Evolutionary conservation across 2,888 invertebrate genomes (phyloP).

Genomic region (Drosophila ezoana): DNA sequence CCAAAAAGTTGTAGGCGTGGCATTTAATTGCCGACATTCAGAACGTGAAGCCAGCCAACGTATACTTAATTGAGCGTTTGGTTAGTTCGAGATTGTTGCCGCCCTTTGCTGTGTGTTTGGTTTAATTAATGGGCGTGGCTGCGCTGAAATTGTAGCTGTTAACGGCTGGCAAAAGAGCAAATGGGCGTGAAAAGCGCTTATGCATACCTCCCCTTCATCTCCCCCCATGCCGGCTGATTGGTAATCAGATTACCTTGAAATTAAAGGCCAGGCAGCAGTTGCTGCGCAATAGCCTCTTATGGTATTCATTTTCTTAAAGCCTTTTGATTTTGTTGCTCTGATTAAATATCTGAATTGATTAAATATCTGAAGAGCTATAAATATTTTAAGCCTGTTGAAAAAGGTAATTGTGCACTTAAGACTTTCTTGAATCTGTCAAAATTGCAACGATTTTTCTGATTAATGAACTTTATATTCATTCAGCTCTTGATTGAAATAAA

Average conservation of each 20-base stretch:
- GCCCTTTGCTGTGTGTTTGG: slow-evolving; percentile 17
- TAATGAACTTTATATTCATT: too few species aligned
- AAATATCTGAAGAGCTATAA: too few species aligned
- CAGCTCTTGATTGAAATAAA: too few species aligned
- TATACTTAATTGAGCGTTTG: slow-evolving; percentile 60
- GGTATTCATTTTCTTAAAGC: too few species aligned
- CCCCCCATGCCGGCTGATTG: not conserved
- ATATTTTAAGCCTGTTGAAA: too few species aligned
- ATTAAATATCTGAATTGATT: too few species aligned
- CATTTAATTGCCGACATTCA: slow-evolving; percentile 62
- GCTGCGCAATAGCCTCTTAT: not conserved
- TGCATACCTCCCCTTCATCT: slow-evolving; percentile 1
- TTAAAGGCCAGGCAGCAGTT: not conserved
- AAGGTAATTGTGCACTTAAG: too few species aligned
- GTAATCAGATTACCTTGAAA: slow-evolving; percentile 19
- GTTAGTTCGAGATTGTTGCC: slow-evolving; percentile 23
- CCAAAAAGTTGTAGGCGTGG: slow-evolving; percentile 46
- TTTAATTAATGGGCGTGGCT: slow-evolving; percentile 59
- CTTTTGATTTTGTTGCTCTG: too few species aligned
- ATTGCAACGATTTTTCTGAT: too few species aligned
- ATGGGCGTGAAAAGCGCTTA: slow-evolving; percentile 36
- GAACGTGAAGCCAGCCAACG: slow-evolving; percentile 24
- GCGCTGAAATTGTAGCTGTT: slow-evolving; percentile 32
- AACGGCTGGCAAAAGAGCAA: slow-evolving; percentile 12
- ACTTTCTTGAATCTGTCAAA: too few species aligned